Evolutionary conservation across 2,797 vertebrate species (phyloP).

Genomic region (Anisognathus igniventris): DNA sequence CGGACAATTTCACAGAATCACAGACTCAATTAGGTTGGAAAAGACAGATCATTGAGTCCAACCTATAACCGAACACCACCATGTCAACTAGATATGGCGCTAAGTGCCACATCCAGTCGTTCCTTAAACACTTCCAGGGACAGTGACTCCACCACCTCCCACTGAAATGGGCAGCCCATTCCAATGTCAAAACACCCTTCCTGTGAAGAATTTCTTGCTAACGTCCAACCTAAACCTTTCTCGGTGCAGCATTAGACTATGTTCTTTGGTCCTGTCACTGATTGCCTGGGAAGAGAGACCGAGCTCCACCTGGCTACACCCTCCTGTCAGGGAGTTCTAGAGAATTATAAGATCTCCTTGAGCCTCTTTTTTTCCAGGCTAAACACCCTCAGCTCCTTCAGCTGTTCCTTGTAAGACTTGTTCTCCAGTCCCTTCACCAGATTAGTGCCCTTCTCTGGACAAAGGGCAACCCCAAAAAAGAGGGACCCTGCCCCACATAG

Average conservation of each 20-base stretch:
- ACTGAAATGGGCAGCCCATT: neutral
- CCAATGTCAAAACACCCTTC: neutral
- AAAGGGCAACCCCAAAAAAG: neutral
- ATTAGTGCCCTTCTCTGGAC: neutral
- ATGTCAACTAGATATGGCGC: too few species aligned
- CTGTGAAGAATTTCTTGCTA: neutral
- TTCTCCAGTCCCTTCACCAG: neutral
- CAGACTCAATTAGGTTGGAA: neutral
- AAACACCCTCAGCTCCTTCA: neutral
- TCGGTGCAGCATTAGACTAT: fast-evolving
- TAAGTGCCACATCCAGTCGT: neutral
- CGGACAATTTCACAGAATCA: neutral
- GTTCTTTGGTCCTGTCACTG: neutral
- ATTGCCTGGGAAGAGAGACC: neutral
- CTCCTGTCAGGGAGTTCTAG: neutral
- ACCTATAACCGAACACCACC: neutral
- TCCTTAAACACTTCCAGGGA: neutral
- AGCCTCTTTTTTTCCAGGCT: neutral
- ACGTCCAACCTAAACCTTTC: neutral
- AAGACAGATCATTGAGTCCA: too few species aligned
- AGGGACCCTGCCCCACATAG: fast-evolving
- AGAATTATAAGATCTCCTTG: too few species aligned
- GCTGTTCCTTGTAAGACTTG: neutral
- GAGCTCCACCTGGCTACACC: neutral
- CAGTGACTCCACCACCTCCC: neutral